These are phyloP conservation scores for Mya arenaria DNA, from an alignment of 1,140 invertebrate genomes.

Conservation along the genomic window DNA sequence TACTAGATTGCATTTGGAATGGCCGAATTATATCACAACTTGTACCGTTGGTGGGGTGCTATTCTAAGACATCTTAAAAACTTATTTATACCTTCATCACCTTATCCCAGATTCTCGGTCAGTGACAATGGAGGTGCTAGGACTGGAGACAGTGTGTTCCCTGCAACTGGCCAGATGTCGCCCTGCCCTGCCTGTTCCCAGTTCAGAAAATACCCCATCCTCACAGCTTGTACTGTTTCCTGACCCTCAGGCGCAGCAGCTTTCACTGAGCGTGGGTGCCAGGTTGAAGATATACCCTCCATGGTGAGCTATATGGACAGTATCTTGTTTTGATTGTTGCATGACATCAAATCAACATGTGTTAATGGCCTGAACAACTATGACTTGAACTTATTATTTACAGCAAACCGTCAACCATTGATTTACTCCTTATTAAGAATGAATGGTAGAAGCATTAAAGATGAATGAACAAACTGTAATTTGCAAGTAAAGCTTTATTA, in stretches of 20 bases:
- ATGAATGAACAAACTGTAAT: not conserved
- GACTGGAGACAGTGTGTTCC: constrained; percentile 32
- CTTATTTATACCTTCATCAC: not conserved
- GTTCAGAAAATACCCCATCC: not conserved
- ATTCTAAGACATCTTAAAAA: not conserved
- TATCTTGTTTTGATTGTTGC: not conserved
- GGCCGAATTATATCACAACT: not conserved
- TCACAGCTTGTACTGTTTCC: constrained; percentile 41
- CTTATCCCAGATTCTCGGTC: constrained; percentile 34
- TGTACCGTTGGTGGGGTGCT: not conserved
- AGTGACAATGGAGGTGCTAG: not conserved
- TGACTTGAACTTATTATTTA: no score
- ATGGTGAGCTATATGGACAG: constrained; percentile 7
- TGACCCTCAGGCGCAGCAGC: constrained; percentile 22
- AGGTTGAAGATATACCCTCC: constrained; percentile 47
- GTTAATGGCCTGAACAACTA: no score
- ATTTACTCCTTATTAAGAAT: not conserved
- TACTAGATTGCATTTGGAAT: not conserved
- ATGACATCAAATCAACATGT: not conserved
- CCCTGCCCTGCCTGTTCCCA: not conserved
- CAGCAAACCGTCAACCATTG: not conserved
- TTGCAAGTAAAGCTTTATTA: not conserved
- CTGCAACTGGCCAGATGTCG: constrained; percentile 24
- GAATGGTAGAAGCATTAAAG: not conserved
- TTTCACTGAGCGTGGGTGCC: constrained; percentile 23